These are phyloP conservation scores for Crypturellus tataupa DNA, from an alignment of 2,797 vertebrate genomes.

Conservation along the genomic window DNA sequence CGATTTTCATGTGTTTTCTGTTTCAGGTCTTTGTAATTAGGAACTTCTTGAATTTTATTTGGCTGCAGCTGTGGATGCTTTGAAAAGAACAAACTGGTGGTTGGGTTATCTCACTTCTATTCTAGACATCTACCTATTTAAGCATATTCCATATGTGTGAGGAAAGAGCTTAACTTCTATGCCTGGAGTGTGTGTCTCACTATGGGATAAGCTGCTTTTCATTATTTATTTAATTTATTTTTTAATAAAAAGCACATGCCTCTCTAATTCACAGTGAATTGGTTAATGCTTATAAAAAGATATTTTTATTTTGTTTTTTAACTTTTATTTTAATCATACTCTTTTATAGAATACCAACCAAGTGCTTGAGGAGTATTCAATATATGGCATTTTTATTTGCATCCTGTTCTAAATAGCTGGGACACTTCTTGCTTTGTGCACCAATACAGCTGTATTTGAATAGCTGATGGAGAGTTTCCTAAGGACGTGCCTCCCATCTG, in stretches of 20 bases:
- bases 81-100: neutral
- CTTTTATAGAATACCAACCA: neutral
- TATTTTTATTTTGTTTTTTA: neutral
- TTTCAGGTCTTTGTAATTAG: neutral
- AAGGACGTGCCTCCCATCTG: neutral
- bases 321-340: neutral
- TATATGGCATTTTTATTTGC: neutral
- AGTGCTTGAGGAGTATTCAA: neutral
- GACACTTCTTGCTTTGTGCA: neutral
- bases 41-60: neutral
- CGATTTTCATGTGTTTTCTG: neutral
- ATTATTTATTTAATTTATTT: neutral
- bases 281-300: neutral
- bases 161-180: constrained; percentile 3
- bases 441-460: neutral
- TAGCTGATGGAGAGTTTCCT: neutral
- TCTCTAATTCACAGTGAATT: neutral
- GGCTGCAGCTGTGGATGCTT: neutral
- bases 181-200: neutral
- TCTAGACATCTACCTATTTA: neutral
- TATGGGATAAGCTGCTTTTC: neutral
- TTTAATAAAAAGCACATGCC: rapidly evolving
- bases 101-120: neutral
- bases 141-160: neutral
- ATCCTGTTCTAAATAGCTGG: neutral